These are phyloP conservation scores for Platycnemis pennipes DNA, from an alignment of 2,888 invertebrate genomes.

Conservation along the genomic window DNA sequence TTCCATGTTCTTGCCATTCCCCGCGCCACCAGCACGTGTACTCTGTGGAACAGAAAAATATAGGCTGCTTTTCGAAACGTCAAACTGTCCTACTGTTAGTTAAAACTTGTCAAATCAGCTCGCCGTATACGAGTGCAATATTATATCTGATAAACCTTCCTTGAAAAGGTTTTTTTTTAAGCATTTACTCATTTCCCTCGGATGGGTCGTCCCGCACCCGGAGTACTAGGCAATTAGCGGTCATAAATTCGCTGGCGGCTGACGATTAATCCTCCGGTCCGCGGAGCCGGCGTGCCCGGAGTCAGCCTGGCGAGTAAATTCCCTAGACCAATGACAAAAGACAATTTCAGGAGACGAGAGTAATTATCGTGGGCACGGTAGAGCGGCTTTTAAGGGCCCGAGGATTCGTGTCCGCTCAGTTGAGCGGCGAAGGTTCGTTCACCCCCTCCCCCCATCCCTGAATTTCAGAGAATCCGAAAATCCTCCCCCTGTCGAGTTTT, in stretches of 20 bases:
- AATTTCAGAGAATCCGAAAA: slow-evolving; percentile 20
- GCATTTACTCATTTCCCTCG: no score
- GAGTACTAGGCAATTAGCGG: not conserved
- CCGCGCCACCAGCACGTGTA: no score
- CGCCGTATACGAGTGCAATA: no score
- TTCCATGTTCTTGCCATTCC: no score
- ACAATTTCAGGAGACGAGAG: not conserved
- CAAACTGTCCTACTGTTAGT: no score
- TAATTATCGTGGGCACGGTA: slow-evolving; percentile 1
- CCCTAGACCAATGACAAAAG: not conserved
- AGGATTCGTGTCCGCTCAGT: not conserved
- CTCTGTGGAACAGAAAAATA: no score
- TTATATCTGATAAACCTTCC: no score
- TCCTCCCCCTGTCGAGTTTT: not conserved
- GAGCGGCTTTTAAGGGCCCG: slow-evolving; percentile 24
- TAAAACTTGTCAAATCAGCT: no score
- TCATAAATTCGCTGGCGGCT: not conserved
- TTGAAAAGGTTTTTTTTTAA: no score
- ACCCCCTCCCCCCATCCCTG: not conserved
- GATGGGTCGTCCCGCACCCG: not conserved
- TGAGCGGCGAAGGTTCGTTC: slow-evolving; percentile 10
- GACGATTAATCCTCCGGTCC: not conserved
- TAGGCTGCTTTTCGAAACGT: no score
- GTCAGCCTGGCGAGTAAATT: not conserved
- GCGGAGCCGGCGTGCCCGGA: not conserved